phyloP scores from a whole-genome alignment of 1,140 invertebrate species.

The Dryas iulia region DNA sequence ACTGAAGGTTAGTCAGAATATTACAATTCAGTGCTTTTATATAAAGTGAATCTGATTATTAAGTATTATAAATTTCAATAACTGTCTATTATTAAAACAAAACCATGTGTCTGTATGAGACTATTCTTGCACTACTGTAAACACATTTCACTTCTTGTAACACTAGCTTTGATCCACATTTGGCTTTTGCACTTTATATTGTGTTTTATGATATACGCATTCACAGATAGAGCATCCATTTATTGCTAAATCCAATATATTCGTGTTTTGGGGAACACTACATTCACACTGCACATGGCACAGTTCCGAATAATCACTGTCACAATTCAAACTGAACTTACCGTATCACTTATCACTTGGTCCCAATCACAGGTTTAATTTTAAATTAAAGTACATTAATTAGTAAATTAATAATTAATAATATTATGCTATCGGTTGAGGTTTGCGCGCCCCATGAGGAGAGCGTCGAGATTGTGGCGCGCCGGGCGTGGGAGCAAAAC shows the following conservation, averaged over 20 bases:
- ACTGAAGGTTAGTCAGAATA: background rate
- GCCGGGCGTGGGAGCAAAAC: conserved; percentile 69
- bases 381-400: conserved; percentile 56
- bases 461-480: conserved; percentile 63
- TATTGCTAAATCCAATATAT: conserved; percentile 41
- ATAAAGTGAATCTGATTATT: conserved; percentile 1
- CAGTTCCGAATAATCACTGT: conserved; percentile 56
- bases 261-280: conserved; percentile 51
- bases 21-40: background rate
- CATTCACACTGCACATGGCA: conserved; percentile 66
- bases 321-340: conserved; percentile 64
- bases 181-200: conserved; percentile 19
- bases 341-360: conserved; percentile 78
- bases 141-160: conserved; percentile 52
- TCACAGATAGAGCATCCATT: conserved; percentile 23
- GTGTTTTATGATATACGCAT: conserved; percentile 11
- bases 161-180: conserved; percentile 43
- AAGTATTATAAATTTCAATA: conserved; percentile 5
- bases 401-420: conserved; percentile 53
- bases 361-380: conserved; percentile 61
- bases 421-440: conserved; percentile 66
- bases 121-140: conserved; percentile 8
- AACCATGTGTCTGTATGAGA: background rate
- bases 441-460: conserved; percentile 76
- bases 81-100: conserved; percentile 2